Evolutionary conservation across 2,113 vertebrate genomes (phyloP).

Genomic region (Fregetta grallaria): DNA sequence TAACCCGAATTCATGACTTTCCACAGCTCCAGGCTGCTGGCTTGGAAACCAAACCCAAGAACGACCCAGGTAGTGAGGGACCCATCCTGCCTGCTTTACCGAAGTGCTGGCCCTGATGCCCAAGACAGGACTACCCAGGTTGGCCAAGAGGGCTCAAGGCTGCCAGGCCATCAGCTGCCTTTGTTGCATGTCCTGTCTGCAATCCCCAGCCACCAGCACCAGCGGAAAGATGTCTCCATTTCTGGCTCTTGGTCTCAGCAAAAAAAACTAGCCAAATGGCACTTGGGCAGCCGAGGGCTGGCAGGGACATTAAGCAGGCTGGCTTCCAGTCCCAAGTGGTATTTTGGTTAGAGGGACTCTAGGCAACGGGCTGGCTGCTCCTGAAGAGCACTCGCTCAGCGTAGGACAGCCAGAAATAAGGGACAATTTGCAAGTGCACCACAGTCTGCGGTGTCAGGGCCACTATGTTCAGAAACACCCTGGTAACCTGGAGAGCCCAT

Average conservation of each 20-base stretch:
- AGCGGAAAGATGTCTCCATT: neutral
- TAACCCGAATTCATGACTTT: constrained; percentile 49
- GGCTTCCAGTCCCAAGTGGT: neutral
- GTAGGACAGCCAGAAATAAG: neutral
- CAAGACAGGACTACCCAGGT: neutral
- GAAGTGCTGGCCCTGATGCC: neutral
- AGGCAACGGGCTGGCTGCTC: neutral
- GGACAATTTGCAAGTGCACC: neutral
- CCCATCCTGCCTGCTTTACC: neutral
- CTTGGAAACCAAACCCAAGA: neutral
- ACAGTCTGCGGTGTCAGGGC: neutral
- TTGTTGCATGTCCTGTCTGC: neutral
- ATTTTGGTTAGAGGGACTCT: neutral
- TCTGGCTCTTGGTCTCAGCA: neutral
- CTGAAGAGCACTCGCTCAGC: neutral
- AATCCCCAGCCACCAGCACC: neutral
- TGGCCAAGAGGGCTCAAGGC: neutral
- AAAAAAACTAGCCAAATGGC: neutral
- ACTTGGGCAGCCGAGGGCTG: neutral
- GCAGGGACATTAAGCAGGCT: neutral
- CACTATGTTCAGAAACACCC: neutral
- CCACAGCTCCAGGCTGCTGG: constrained; percentile 22
- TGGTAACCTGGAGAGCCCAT: neutral
- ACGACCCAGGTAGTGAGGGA: neutral
- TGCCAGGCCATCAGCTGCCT: neutral